Evolutionary conservation across 2,888 invertebrate genomes (phyloP).

Genomic region (Brachylomia viminalis): DNA sequence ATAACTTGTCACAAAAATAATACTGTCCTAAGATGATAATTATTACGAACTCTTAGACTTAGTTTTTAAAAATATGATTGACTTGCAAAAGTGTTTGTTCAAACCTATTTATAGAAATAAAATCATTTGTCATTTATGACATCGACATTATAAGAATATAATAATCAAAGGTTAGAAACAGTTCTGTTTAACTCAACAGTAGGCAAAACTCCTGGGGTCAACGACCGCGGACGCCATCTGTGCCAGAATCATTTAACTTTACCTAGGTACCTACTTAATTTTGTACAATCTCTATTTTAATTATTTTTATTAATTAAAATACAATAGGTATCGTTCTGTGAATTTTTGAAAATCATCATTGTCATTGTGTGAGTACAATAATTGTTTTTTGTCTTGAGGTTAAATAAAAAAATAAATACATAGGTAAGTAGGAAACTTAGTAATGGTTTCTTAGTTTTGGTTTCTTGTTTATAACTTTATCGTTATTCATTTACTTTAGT

Average conservation of each 20-base stretch:
- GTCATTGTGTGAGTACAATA: background rate
- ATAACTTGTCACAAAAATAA: background rate
- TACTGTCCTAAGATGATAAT: background rate
- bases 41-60: no score
- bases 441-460: background rate
- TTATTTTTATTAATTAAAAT: conserved; percentile 21
- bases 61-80: no score
- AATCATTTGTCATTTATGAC: no score
- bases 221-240: conserved; percentile 78
- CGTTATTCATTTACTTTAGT: no score
- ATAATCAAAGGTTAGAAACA: conserved; percentile 42
- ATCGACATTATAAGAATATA: conserved; percentile 21
- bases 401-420: background rate
- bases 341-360: background rate
- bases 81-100: no score
- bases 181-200: conserved; percentile 55
- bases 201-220: conserved; percentile 69
- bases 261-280: conserved; percentile 28
- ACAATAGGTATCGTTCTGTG: background rate
- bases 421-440: background rate
- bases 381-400: background rate
- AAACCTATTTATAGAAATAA: no score
- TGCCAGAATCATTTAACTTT: conserved; percentile 61
- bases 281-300: conserved; percentile 25
- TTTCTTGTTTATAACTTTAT: background rate